Evolutionary conservation across 2,888 invertebrate genomes (phyloP).

Genomic region (Andrena chrysosceles): DNA sequence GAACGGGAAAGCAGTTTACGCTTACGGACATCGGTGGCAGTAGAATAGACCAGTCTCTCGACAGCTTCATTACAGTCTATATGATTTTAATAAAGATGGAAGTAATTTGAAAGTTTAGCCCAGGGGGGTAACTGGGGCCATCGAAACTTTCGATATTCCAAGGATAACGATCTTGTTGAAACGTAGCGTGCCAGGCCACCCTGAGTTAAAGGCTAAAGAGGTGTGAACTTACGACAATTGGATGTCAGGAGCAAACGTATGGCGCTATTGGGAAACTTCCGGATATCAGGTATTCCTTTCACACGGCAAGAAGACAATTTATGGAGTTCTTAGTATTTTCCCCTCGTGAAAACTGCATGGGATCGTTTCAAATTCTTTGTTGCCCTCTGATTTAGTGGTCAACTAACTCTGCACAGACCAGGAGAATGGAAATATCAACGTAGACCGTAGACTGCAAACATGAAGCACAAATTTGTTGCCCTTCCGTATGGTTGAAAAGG

Average conservation of each 20-base stretch:
- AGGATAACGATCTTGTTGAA: conserved; percentile 66
- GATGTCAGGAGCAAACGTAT: conserved; percentile 65
- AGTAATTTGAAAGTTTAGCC: conserved; percentile 62
- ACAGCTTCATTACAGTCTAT: conserved; percentile 51
- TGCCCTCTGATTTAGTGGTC: too few species aligned
- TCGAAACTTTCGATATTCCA: conserved; percentile 60
- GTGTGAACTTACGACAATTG: conserved; percentile 72
- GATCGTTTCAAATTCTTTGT: conserved; percentile 11
- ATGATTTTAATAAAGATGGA: conserved; percentile 64
- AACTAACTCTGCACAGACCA: too few species aligned
- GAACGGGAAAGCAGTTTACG: conserved; percentile 11
- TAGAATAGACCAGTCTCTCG: conserved; percentile 33
- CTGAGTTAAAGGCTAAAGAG: conserved; percentile 61
- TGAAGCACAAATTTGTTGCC: neutral
- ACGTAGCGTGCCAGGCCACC: conserved; percentile 30
- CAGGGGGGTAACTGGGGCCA: conserved; percentile 11
- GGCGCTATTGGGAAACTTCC: conserved; percentile 66
- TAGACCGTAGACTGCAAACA: neutral
- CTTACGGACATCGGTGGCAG: neutral
- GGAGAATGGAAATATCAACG: neutral
- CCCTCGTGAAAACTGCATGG: neutral
- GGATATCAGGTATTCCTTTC: conserved; percentile 53
- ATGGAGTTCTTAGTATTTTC: neutral
- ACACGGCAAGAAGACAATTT: conserved; percentile 39
- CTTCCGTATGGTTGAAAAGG: neutral